Base-by-base conservation (phyloP, 2,113 vertebrate genomes). In the Vimba vimba region DNA sequence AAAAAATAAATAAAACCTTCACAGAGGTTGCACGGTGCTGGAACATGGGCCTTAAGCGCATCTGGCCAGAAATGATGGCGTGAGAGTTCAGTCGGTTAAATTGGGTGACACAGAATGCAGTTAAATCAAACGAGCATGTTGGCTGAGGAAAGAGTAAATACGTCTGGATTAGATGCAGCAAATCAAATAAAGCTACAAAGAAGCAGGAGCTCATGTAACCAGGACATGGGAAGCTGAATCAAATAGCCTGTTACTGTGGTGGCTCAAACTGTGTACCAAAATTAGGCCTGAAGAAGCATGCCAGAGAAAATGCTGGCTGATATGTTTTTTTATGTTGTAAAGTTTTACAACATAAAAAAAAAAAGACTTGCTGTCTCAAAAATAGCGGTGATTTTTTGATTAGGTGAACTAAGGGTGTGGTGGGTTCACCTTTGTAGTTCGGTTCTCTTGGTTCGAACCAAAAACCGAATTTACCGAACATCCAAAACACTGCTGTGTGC, bases 21-120 rank as follows among this genome's bases (percentile, higher is more conserved):
- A 39, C 27, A 64, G 71, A 30, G 86, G 78, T 64, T 75, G 47
- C n/a, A 15, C 4, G n/a, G 64, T 66, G 74, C 83, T 84, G 43
- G 23, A 86, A 69, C 36, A 76, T 2, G 33, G 59, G 73, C 60
- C 11, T 83, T 80, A 71, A 79, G 74, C 83, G 50, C 12, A 11
- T 27, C 64, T 80, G 55, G 78, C n/a, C 85, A 74, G 82, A 79
- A 89, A 73, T 86, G 55, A 86, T 89, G 84, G 71, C 52, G 13
- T 27, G 57, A 59, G 78, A 68, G 64, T 86, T 85, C 76, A 88
- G 62, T 30, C 79, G 64, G 86, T 84, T 87, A 30, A 83, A 79
- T 12, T 73, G 52, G 86, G 39, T 55, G 55, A 83, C 50, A 59
- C 21, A 27, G 43, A 39, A 68, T 69, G 57, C 57, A 71, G 60